phyloP scores from a whole-genome alignment of 2,888 invertebrate genomes.

The Macrosoma leucophasiata region DNA sequence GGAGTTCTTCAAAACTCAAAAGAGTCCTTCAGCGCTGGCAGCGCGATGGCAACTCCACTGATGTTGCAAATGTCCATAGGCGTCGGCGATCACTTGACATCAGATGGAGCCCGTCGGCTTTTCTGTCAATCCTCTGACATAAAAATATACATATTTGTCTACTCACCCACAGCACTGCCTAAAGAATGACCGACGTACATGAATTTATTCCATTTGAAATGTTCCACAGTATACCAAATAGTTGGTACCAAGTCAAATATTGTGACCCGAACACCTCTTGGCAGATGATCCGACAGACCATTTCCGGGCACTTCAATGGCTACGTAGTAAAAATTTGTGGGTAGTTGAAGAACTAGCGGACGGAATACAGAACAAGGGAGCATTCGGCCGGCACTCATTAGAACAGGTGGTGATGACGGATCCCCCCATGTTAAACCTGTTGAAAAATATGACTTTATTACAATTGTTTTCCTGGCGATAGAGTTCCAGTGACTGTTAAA shows the following conservation, averaged over 20 bases:
- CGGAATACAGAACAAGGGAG: conserved; percentile 78
- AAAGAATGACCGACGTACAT: conserved; percentile 54
- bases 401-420: conserved; percentile 58
- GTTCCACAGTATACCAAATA: conserved; percentile 34
- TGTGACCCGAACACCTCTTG: conserved; percentile 42
- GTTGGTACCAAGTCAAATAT: conserved; percentile 42
- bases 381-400: conserved; percentile 76
- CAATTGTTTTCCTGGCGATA: no score
- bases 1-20: no score
- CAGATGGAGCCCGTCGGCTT: no score
- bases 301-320: conserved; percentile 75
- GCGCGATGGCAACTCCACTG: no score
- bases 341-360: conserved; percentile 67
- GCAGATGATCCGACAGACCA: conserved; percentile 72
- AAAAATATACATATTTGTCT: no score
- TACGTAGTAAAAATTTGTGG: conserved; percentile 50
- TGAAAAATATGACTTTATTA: no score
- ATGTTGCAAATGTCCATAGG: no score
- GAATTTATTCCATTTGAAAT: conserved; percentile 49
- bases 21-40: no score
- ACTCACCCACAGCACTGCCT: conserved; percentile 48
- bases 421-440: conserved; percentile 78
- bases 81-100: no score
- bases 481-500: no score
- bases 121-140: no score